Percentiles rank a stretch among this genome's conserved stretches.
These are phyloP conservation scores for Mesocricetus auratus DNA, from an alignment of 2,113 vertebrate species.

Conservation along the genomic window DNA sequence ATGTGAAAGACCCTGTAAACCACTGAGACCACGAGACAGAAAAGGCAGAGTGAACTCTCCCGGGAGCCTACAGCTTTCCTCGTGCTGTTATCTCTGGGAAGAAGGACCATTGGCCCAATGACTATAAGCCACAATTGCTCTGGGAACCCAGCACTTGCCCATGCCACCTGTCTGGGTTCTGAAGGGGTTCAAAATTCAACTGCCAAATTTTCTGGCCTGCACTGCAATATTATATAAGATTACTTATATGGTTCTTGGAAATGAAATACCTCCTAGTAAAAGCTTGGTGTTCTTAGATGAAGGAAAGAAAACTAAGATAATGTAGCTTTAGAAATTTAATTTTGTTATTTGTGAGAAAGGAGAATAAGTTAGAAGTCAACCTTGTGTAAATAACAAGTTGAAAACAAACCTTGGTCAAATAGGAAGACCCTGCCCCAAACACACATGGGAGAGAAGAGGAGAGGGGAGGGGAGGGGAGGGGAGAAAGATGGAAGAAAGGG, in stretches of 20 bases:
- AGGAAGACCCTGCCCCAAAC: background rate
- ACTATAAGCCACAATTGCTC: background rate
- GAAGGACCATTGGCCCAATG: background rate
- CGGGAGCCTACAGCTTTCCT: background rate
- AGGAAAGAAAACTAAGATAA: background rate
- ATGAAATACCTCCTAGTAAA: background rate
- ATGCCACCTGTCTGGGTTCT: background rate
- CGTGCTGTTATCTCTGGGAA: background rate
- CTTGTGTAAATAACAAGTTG: background rate
- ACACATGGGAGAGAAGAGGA: background rate
- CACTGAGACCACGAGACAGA: background rate
- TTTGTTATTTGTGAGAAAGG: background rate
- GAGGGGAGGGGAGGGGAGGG: too few species aligned
- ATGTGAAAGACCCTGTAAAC: background rate
- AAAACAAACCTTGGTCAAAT: background rate
- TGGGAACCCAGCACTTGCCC: background rate
- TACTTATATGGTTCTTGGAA: background rate
- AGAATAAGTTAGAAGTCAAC: background rate
- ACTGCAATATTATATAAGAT: background rate
- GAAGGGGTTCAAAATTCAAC: background rate
- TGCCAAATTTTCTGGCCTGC: background rate
- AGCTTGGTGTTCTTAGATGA: background rate
- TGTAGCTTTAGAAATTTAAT: background rate
- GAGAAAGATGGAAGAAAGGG: too few species aligned
- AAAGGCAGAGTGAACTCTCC: background rate